phyloP scores from a whole-genome alignment of 2,888 invertebrate genomes.

The Agrilus cyanescens region DNA sequence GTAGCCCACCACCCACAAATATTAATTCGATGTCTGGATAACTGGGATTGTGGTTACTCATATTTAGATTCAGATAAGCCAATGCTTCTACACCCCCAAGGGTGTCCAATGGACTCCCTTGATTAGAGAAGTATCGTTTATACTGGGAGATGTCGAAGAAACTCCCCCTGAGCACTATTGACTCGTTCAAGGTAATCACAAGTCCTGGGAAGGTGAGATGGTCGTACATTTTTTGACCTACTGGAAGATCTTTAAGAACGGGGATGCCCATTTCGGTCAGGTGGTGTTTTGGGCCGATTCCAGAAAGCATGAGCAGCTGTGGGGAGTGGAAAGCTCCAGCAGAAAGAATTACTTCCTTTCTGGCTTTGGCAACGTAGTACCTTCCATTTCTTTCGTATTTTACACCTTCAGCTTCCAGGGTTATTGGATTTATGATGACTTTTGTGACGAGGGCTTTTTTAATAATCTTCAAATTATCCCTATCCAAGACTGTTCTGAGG shows the following conservation, averaged over 20 bases:
- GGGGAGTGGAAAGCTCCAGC: slow-evolving; percentile 84
- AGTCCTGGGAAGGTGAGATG: slow-evolving; percentile 45
- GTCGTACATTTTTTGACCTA: slow-evolving; percentile 54
- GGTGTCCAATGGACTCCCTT: slow-evolving; percentile 39
- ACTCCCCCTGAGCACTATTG: slow-evolving; percentile 20
- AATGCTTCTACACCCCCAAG: slow-evolving; percentile 47
- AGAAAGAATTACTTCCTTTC: slow-evolving; percentile 72
- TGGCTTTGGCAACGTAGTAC: slow-evolving; percentile 39
- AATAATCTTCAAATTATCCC: slow-evolving; percentile 57
- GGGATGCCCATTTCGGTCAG: slow-evolving; percentile 44
- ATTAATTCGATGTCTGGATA: slow-evolving; percentile 62
- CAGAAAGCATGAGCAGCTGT: slow-evolving; percentile 81
- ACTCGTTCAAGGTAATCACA: slow-evolving; percentile 33
- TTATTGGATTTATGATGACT: slow-evolving; percentile 49
- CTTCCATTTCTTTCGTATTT: slow-evolving; percentile 45
- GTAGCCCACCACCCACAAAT: slow-evolving; percentile 42
- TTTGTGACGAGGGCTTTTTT: slow-evolving; percentile 49
- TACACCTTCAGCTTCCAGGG: slow-evolving; percentile 56
- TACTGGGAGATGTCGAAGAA: too few species aligned
- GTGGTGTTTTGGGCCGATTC: slow-evolving; percentile 53
- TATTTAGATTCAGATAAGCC: slow-evolving; percentile 46
- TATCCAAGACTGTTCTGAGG: slow-evolving; percentile 44
- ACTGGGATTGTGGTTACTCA: slow-evolving; percentile 38
- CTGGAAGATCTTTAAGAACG: slow-evolving; percentile 50
- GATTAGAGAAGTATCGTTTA: too few species aligned